Base-by-base conservation (phyloP, 2,113 vertebrate genomes). In the Sceloporus tristichus region DNA sequence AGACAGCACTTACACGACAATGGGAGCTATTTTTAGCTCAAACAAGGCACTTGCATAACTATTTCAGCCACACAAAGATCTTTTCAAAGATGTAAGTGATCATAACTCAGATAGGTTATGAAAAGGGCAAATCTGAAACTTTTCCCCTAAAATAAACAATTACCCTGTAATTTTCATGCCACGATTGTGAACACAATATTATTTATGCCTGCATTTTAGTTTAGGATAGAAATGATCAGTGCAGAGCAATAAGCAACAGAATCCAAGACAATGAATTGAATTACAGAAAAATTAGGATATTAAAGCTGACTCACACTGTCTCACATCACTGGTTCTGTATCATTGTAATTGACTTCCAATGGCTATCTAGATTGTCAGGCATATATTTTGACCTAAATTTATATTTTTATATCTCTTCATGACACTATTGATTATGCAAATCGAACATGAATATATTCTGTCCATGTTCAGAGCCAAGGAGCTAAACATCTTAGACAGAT, bases 11-110 rank as follows among this genome's bases (percentile, higher is more conserved):
- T 73, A 4, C 34, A 68, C 40, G 79, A 90, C 42, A 91, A 11
- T 25, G 29, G 34, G 2, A 73, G 23, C 42, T 89, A 48, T 85
- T 91, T 95, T 95, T 88, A 94, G 68, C 9, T 6, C 5, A 80
- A 34, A 65, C 62, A 48, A 21, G 68, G 65, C 85, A 56, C 70
- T 91, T 59, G 38, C 84, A 70, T 84, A 82, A 62, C 70, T 90
- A 68, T 79, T 89, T 82, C 78, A 89, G 66, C 34, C 82, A 29
- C 40, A 81, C 74, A 65, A 23, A 82, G 13, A 85, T 90, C 74
- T 90, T 38, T 83, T 88, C n/a, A 40, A 86, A 27, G 0, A 27
- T 62, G 13, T 66, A 86, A 84, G 38, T 25, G 25, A 87, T 80
- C 11, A 70, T 21, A 81, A 78, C 81, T 40, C 66, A 54, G 16